These are phyloP conservation scores for Mohoua ochrocephala DNA, from an alignment of 2,113 vertebrate species.

Conservation along the genomic window DNA sequence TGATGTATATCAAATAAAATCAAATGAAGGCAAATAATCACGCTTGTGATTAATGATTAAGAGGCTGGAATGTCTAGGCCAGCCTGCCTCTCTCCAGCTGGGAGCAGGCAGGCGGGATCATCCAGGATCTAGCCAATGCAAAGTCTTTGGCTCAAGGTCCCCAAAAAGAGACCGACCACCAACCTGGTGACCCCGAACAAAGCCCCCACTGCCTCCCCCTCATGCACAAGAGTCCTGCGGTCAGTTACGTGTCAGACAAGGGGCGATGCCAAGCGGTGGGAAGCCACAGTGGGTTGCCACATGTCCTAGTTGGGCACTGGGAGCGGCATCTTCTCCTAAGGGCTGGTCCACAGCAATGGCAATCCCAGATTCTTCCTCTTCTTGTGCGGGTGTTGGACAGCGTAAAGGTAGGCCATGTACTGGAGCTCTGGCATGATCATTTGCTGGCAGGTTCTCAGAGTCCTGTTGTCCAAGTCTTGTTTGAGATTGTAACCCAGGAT, in stretches of 20 bases:
- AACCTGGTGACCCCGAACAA: neutral
- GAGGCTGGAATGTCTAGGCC: neutral
- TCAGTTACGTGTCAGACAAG: fast-evolving
- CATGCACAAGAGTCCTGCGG: neutral
- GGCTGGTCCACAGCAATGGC: neutral
- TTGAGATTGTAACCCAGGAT: slow-evolving; percentile 86
- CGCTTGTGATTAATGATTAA: neutral
- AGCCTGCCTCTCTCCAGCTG: neutral
- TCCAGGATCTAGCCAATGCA: fast-evolving
- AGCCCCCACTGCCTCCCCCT: neutral
- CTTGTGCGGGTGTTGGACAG: slow-evolving; percentile 75
- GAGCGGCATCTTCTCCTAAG: neutral
- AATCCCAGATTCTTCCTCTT: neutral
- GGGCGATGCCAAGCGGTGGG: neutral
- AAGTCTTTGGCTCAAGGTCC: neutral
- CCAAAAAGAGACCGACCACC: neutral
- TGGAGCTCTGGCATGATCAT: slow-evolving; percentile 83
- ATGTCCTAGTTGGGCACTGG: neutral
- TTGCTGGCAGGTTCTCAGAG: slow-evolving; percentile 63
- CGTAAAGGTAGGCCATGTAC: slow-evolving; percentile 73
- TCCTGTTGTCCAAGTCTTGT: slow-evolving; percentile 50
- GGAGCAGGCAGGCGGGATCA: neutral
- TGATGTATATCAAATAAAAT: neutral
- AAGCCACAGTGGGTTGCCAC: neutral
- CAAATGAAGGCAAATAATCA: neutral